Conservation (phyloP, 2,113 vertebrate species). For the Neotoma lepida region DNA sequence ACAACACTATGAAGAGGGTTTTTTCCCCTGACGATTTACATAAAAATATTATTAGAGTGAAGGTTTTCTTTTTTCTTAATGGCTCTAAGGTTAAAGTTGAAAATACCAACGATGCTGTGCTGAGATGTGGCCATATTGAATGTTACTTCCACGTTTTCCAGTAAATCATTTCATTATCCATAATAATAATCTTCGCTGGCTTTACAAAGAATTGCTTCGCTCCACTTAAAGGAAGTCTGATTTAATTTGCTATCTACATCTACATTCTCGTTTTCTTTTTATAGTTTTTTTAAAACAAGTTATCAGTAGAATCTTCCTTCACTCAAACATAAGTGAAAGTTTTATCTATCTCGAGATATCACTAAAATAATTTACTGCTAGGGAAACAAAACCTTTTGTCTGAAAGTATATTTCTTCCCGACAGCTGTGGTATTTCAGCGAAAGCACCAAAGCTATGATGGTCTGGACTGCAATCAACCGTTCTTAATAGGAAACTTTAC, state of each 20-base stretch:
- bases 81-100: slow-evolving; percentile 84
- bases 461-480: slow-evolving; percentile 93
- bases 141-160: slow-evolving; percentile 76
- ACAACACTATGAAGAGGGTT: not conserved
- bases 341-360: slow-evolving; percentile 90
- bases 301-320: slow-evolving; percentile 90
- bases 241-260: slow-evolving; percentile 90
- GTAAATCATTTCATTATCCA: slow-evolving; percentile 87
- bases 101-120: slow-evolving; percentile 83
- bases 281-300: slow-evolving; percentile 86
- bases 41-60: slow-evolving; percentile 70
- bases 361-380: slow-evolving; percentile 89
- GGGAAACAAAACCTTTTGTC: slow-evolving; percentile 91
- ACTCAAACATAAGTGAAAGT: slow-evolving; percentile 91
- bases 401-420: slow-evolving; percentile 90
- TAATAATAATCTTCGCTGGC: slow-evolving; percentile 84
- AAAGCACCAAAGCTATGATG: slow-evolving; percentile 88
- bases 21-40: slow-evolving; percentile 45
- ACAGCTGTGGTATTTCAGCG: slow-evolving; percentile 95
- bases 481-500: slow-evolving; percentile 92
- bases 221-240: slow-evolving; percentile 90
- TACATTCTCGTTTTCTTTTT: slow-evolving; percentile 90
- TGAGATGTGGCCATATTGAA: slow-evolving; percentile 77
- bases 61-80: slow-evolving; percentile 72
- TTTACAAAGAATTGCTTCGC: slow-evolving; percentile 86